phyloP scores from a whole-genome alignment of 2,888 invertebrate genomes.

The Aphodius sticticus region DNA sequence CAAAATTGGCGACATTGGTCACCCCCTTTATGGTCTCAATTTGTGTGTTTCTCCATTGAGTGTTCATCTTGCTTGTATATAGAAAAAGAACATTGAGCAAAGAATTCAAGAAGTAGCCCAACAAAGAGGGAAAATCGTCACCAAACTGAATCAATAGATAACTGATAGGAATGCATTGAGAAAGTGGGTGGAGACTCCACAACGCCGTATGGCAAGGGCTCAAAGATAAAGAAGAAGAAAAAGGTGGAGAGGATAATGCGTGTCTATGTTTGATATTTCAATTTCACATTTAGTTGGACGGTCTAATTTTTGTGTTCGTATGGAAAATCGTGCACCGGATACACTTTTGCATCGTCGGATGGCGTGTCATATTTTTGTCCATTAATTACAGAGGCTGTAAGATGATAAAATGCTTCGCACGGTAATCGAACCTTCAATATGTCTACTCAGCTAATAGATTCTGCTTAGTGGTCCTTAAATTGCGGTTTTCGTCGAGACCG shows the following conservation, averaged over 20 bases:
- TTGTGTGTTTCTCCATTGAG: too few relatives aligned
- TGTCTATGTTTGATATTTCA: too few relatives aligned
- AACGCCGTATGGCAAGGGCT: neutral
- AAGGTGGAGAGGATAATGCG: too few relatives aligned
- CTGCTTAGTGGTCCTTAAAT: slow-evolving; percentile 50
- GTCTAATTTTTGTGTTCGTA: neutral
- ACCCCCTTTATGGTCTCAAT: too few relatives aligned
- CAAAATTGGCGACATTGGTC: too few relatives aligned
- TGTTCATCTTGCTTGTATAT: too few relatives aligned
- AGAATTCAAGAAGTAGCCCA: too few relatives aligned
- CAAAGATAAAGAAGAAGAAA: slow-evolving; percentile 6
- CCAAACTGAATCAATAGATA: too few relatives aligned
- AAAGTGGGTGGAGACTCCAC: neutral
- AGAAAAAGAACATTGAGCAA: too few relatives aligned
- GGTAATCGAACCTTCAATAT: slow-evolving; percentile 38
- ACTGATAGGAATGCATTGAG: too few relatives aligned
- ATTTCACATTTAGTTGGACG: slow-evolving; percentile 14
- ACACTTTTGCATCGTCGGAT: neutral
- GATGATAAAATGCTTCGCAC: neutral
- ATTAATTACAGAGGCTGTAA: neutral
- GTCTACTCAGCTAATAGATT: slow-evolving; percentile 51
- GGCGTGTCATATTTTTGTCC: neutral
- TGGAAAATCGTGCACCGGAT: slow-evolving; percentile 7
- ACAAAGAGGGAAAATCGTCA: too few relatives aligned
- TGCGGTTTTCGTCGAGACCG: slow-evolving; percentile 50